Evolutionary conservation across 2,113 vertebrate species (phyloP), one percentile per base, ranked within the genome.

Genomic region (Prinia subflava): DNA sequence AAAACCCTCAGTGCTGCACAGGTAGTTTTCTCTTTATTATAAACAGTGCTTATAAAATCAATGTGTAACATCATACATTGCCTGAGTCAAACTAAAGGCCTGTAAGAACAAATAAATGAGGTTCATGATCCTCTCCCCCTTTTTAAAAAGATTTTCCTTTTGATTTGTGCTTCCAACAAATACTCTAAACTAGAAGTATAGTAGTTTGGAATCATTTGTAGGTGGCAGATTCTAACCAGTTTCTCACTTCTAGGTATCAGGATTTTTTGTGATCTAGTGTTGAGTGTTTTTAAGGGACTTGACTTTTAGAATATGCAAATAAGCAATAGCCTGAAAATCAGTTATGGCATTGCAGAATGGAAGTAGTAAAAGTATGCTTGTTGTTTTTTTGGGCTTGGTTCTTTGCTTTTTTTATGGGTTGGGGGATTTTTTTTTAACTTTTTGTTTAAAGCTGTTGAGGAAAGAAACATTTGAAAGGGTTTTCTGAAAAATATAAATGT

Each of bases 1-100:
- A 97, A 97, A 63, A 97, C 94, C 53, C 98, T 99, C 2, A 77
- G 96, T 46, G 85, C 96, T 56, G 98, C 98, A 94, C 99, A 98
- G 98, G 99, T 99, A 93, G 44, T 50, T n/a, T 76, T 59, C 18
- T 63, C 35, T 15, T 68, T 79, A 15, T 13, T 13, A 67, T 24
- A 67, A 76, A 42, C 19, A 21, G 22, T 77, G 42, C n/a, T 75
- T 85, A 17, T 35, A 41, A 39, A 82, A 64, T 20, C 59, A 73
- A 15, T 62, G 16, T 30, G 42, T 79, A 55, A 35, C 13, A 15
- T 42, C 4, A 1, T 33, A 4, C 53, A 37, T 46, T 79, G 28
- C 14, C 37, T 27, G n/a, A 37, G 37, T 71, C 41, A 44, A 87
- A 42, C 21, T 47, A 42, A 71, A 83, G 35, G 24, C 31, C 27